Conservation (phyloP, 2,113 vertebrate genomes). For the Phyllostomus hastatus region DNA sequence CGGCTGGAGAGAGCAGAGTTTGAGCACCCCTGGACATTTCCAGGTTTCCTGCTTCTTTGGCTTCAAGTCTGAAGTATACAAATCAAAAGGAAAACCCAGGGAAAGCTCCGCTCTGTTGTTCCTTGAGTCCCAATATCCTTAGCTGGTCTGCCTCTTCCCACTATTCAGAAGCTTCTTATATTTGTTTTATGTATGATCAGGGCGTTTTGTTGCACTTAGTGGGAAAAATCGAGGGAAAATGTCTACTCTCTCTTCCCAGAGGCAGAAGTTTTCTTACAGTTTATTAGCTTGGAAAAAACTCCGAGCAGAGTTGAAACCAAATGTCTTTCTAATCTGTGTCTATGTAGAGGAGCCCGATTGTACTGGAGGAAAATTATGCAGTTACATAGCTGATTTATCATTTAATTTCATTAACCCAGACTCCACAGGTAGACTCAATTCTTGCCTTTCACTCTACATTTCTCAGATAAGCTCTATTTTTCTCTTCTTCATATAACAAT, state of each 20-base stretch:
- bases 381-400: no score
- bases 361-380: neutral
- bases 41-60: neutral
- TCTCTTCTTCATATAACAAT: neutral
- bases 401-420: neutral
- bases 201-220: neutral
- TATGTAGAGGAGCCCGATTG: neutral
- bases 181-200: neutral
- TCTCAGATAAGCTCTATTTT: neutral
- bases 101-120: neutral
- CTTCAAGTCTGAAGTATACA: neutral
- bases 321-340: neutral
- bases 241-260: neutral
- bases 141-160: neutral
- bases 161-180: neutral
- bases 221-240: neutral
- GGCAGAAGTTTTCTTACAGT: neutral
- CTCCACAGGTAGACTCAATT: neutral
- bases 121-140: neutral
- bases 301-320: neutral
- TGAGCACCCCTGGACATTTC: neutral
- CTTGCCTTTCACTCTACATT: neutral
- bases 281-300: neutral
- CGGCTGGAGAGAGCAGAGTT: neutral
- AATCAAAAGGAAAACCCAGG: neutral